These are phyloP conservation scores for Pyxicephalus adspersus DNA, from an alignment of 2,113 vertebrate genomes.

Conservation along the genomic window DNA sequence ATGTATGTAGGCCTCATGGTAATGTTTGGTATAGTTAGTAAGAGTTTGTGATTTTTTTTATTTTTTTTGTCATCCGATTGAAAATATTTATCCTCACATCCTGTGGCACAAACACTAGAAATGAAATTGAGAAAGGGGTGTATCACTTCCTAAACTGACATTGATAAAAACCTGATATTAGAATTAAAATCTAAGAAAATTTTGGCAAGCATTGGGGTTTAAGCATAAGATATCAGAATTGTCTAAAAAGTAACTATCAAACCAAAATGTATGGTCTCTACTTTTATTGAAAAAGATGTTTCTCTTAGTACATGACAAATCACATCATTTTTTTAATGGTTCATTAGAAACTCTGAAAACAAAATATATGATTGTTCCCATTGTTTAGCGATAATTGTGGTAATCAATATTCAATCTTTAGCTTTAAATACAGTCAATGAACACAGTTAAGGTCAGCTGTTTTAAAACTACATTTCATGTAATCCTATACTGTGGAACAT, in stretches of 20 bases:
- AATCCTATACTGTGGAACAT: slow-evolving; percentile 59
- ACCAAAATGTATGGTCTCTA: slow-evolving; percentile 12
- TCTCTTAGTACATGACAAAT: slow-evolving; percentile 48
- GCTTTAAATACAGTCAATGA: slow-evolving; percentile 14
- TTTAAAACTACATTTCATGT: slow-evolving; percentile 8
- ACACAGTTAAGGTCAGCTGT: slow-evolving; percentile 28
- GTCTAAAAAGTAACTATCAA: slow-evolving; percentile 3
- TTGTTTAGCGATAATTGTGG: slow-evolving; percentile 12
- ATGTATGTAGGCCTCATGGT: no score
- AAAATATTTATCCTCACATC: no score
- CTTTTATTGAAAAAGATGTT: slow-evolving; percentile 50
- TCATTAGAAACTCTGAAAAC: slow-evolving; percentile 30
- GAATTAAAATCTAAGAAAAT: no score
- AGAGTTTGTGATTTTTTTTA: no score
- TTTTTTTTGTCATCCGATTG: no score
- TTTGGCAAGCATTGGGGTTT: background rate
- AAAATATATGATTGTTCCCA: slow-evolving; percentile 48
- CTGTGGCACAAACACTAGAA: no score
- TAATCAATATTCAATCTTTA: background rate
- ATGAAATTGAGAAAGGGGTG: no score
- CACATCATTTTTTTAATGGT: slow-evolving; percentile 29
- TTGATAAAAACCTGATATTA: no score
- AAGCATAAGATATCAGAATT: background rate
- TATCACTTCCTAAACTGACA: no score
- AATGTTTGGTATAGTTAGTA: no score